These are phyloP conservation scores for Kryptolebias ocellatus DNA, from an alignment of 2,797 vertebrate genomes.

Conservation along the genomic window DNA sequence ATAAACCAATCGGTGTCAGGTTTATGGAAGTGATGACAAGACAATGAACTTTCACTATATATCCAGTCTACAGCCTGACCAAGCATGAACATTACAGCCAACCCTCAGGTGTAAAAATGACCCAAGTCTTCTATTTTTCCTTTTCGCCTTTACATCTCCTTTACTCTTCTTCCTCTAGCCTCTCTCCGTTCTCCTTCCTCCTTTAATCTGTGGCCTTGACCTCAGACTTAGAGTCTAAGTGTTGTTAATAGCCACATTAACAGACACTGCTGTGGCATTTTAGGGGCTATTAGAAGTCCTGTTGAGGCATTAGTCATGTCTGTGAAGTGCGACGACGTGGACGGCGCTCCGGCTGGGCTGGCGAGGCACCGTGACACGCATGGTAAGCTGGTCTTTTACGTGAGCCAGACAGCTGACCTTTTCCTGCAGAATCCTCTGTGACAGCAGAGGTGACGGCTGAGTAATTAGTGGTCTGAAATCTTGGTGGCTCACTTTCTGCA, in stretches of 20 bases:
- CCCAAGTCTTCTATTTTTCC: neutral
- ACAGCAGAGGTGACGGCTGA: conserved; percentile 61
- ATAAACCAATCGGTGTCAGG: no score
- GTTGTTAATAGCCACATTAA: conserved; percentile 46
- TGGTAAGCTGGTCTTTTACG: conserved; percentile 59
- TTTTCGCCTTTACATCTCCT: conserved; percentile 1
- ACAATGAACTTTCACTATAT: no score
- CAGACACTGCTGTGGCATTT: conserved; percentile 60
- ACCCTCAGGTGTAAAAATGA: neutral
- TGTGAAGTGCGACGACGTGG: conserved; percentile 58
- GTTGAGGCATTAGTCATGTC: conserved; percentile 66
- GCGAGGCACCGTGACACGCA: conserved; percentile 59
- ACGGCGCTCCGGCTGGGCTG: conserved; percentile 29
- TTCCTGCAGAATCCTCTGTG: conserved; percentile 46
- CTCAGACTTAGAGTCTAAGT: conserved; percentile 10
- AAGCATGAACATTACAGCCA: neutral
- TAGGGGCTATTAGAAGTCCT: conserved; percentile 49
- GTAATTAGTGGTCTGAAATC: conserved; percentile 70
- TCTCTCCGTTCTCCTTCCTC: neutral
- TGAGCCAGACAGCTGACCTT: conserved; percentile 76
- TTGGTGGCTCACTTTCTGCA: conserved; percentile 21
- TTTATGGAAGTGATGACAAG: no score
- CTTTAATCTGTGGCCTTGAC: conserved; percentile 16
- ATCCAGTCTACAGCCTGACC: neutral
- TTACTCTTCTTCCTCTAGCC: neutral